A percentile compares a stretch with the other conserved stretches of the same genome.
These are phyloP conservation scores for Anticlea derivata DNA, from an alignment of 2,888 invertebrate genomes.

Conservation along the genomic window DNA sequence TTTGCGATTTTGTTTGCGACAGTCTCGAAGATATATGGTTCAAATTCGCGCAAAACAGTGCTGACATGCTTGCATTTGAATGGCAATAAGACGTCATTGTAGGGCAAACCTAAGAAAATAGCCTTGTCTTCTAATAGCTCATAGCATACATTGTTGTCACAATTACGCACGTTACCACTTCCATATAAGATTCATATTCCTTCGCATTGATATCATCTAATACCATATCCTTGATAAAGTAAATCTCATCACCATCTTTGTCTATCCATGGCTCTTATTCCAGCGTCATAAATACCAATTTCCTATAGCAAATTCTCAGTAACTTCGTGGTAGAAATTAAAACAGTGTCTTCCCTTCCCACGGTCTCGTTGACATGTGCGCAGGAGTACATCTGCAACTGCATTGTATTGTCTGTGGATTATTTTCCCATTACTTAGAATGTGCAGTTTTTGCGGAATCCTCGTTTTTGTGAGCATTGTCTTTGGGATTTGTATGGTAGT, in stretches of 20 bases:
- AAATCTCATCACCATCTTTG: conserved; percentile 17
- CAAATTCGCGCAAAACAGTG: too few relatives aligned
- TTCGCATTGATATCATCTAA: conserved; percentile 14
- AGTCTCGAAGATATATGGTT: too few relatives aligned
- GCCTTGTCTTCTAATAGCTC: not conserved
- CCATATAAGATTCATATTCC: conserved; percentile 21
- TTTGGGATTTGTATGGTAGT: conserved; percentile 17
- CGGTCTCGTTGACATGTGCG: conserved; percentile 51
- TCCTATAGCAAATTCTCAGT: conserved; percentile 7
- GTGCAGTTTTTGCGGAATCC: conserved; percentile 33
- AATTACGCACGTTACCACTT: conserved; percentile 8
- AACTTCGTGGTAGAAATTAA: conserved; percentile 13
- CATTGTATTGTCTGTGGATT: conserved; percentile 29
- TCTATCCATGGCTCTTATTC: conserved; percentile 1
- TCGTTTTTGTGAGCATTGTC: conserved; percentile 27
- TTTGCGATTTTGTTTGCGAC: too few relatives aligned
- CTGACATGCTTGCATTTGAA: too few relatives aligned
- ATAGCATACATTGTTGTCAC: not conserved
- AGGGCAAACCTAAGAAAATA: not conserved
- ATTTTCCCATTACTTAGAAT: conserved; percentile 30
- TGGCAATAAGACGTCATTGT: too few relatives aligned
- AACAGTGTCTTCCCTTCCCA: conserved; percentile 44
- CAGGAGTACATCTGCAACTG: conserved; percentile 31
- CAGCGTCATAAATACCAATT: conserved; percentile 3
- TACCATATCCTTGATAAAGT: conserved; percentile 17